Base-by-base conservation (phyloP, 2,797 vertebrate species). In the Melanogrammus aeglefinus region DNA sequence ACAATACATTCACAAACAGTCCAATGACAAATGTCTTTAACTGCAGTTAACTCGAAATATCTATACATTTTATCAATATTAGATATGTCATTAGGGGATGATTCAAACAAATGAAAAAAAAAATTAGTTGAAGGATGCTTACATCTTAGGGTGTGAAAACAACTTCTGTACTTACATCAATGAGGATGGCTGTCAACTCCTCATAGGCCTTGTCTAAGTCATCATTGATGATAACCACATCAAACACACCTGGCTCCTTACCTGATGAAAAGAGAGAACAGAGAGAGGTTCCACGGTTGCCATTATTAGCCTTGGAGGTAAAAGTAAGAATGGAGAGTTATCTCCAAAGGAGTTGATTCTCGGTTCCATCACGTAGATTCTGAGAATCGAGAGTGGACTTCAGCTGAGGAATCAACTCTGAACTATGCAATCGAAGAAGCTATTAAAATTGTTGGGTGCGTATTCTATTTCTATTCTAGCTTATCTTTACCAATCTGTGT, bases 171-270 rank as follows among this genome's bases (percentile, higher is more conserved):
- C 95, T 94, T 88, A 98, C 98, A 88, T 97, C 96, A 16, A 86
- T 93, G 16, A 99, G 96, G 21, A 93, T 86, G 76, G 89, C 92
- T 90, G 95, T 96, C 86, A 99, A 80, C 75, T 94, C 88, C 0
- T 90, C 86, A 14, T 98, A 99, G n/a, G 98, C 96, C 71, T 84
- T 88, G 8, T 99, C 96, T 86, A 98, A 84, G 83, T 97, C 93
- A 73, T 99, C 95, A 1, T 99, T 99, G 80, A 99, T 76, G 80
- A 99, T 97, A 74, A 98, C 89, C 74, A 95, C n/a, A 85, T 99
- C 96, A 0, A 99, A 99, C 63, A 99, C 90, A 72, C 96, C 96
- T 0, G 96, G 95, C 82, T 99, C 96, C 81, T 96, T 96, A 91
- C 96, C 96, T 98, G 39, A 24, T 16, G 12, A 74, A n/a, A 74